Evolutionary conservation across 1,140 invertebrate species (phyloP).

Genomic region (Rhagoletis pomonella): DNA sequence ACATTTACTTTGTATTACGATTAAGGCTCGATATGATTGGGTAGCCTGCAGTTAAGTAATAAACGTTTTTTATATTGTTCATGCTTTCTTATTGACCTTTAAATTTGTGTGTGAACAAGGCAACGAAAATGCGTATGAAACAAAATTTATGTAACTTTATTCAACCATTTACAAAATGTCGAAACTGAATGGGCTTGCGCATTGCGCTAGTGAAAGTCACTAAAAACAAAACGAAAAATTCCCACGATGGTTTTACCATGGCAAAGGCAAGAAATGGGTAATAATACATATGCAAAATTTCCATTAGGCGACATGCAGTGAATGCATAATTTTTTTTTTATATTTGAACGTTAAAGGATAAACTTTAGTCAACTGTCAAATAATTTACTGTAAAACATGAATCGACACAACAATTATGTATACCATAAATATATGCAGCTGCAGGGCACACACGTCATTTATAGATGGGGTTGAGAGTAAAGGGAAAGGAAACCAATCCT

Average conservation of each 20-base stretch:
- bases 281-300: neutral
- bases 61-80: neutral
- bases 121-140: neutral
- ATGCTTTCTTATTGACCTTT: neutral
- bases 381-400: neutral
- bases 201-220: slow-evolving; percentile 13
- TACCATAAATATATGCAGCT: neutral
- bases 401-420: neutral
- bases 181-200: neutral
- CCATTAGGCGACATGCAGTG: no score
- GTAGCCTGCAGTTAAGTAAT: neutral
- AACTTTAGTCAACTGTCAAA: neutral
- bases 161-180: neutral
- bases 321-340: neutral
- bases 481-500: no score
- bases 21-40: neutral
- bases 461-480: no score
- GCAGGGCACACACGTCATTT: neutral
- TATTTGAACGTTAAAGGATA: neutral
- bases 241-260: neutral
- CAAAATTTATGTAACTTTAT: neutral
- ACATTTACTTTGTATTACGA: slow-evolving; percentile 4
- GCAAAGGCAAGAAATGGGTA: neutral
- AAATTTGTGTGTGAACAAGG: neutral
- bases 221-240: neutral